Evolutionary conservation across 2,113 vertebrate genomes (phyloP).

Genomic region (Peromyscus californicus): DNA sequence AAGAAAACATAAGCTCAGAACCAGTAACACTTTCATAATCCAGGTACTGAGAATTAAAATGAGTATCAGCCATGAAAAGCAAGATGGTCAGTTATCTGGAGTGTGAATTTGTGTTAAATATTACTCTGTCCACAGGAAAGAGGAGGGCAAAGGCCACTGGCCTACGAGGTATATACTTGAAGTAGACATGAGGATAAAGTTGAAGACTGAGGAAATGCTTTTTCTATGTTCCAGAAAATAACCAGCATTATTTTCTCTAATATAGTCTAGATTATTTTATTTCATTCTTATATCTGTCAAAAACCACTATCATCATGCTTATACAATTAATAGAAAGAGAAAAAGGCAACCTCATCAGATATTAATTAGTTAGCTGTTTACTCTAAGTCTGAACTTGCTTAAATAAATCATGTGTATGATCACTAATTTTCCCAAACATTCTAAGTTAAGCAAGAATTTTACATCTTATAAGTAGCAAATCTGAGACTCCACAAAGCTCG

Average conservation of each 20-base stretch:
- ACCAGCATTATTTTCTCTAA: background rate
- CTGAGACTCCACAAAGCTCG: rapidly evolving
- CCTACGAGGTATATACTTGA: background rate
- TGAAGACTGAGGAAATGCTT: background rate
- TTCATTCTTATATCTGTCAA: background rate
- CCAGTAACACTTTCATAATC: background rate
- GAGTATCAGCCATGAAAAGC: background rate
- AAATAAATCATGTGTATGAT: background rate
- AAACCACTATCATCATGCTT: background rate
- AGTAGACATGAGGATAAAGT: background rate
- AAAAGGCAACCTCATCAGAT: background rate
- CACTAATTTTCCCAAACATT: background rate
- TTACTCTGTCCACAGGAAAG: background rate
- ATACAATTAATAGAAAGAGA: background rate
- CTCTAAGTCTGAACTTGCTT: background rate
- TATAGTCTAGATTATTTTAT: background rate
- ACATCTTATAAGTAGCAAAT: background rate
- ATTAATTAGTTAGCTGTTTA: background rate
- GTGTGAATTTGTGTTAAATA: background rate
- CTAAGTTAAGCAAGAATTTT: background rate
- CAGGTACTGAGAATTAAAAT: background rate
- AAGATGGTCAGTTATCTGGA: rapidly evolving
- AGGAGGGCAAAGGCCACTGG: background rate
- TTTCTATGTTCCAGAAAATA: background rate
- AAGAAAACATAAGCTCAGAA: background rate